Evolutionary conservation across 2,888 invertebrate species (phyloP), one percentile per base, ranked within the genome.

Genomic region (Uropetala carovei): DNA sequence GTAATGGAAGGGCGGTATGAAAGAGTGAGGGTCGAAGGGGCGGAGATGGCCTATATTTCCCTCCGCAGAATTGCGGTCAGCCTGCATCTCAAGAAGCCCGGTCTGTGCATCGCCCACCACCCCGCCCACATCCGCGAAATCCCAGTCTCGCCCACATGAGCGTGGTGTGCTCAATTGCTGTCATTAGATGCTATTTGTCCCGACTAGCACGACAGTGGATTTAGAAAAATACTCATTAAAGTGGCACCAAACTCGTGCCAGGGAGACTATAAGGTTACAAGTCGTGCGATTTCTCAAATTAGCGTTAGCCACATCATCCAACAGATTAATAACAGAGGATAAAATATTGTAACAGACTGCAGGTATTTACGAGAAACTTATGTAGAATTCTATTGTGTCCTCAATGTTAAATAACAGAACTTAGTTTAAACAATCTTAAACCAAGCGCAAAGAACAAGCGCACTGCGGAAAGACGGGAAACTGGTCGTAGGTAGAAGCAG

Each of bases 81-180:
- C 89, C 89, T 43, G 64, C 89, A 89, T 89, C 89, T 89, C 89
- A 89, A 89, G 89, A 89, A 89, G 89, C 89, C 89, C 43, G 89
- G 89, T 64, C 43, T 43, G 89, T 89, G 89, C 89, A 89, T 60
- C 60, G 59, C 86, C 58, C 22, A 60, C 86, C 64, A 89, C 89
- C 89, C 89, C 89, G 89, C 89, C 89, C 89, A 89, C 89, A 86
- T 60, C 75, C 86, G 60, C 57, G 86, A 60, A 86, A 86, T 86
- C 86, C 60, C 60, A 59, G 60, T 60, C 60, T 59, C 86, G 27
- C 89, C 89, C 64, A 89, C 89, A 89, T 60, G 43, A 56, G 64
- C 9, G 64, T 56, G 18, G 43, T 56, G 43, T 56, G 68, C 89
- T 89, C 89, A 89, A 89, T 64, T 89, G 64, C 89, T 43, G 86